Percentiles rank a stretch among this genome's conserved stretches.
Evolutionary conservation across 2,113 vertebrate species (phyloP).

Genomic region (Marcusenius ussheri): DNA sequence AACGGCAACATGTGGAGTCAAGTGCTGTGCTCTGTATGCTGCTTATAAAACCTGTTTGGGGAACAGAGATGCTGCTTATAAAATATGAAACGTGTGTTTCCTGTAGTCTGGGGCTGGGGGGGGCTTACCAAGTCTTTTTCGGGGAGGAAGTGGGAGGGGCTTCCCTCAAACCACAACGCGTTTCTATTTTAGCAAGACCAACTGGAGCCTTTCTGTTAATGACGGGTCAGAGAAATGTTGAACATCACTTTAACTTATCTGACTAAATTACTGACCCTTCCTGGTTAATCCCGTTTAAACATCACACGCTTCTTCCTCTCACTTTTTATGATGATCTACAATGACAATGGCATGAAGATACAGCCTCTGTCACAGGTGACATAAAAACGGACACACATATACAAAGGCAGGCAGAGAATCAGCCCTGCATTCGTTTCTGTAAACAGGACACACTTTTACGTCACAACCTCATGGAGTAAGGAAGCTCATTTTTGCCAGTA

Average conservation of each 20-base stretch:
- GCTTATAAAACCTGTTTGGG: not conserved
- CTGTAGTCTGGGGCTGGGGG: not conserved
- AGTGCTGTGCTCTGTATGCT: not conserved
- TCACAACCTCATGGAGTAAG: slow-evolving; percentile 25
- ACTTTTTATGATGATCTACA: not conserved
- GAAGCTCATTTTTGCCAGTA: slow-evolving; percentile 32
- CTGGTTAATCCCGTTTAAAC: not conserved
- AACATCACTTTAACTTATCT: not conserved
- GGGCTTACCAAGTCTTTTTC: not conserved
- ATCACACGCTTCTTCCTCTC: not conserved
- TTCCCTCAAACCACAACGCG: not conserved
- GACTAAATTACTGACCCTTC: not conserved
- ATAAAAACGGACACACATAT: not conserved
- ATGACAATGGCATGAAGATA: not conserved
- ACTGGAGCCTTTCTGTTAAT: not conserved
- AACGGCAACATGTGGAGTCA: too few relatives aligned
- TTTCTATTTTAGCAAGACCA: not conserved
- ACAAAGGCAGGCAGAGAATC: slow-evolving; percentile 46
- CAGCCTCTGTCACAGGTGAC: not conserved
- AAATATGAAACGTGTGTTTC: not conserved
- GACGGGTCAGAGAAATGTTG: not conserved
- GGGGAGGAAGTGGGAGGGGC: not conserved
- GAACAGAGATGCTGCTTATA: not conserved
- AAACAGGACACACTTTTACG: slow-evolving; percentile 37
- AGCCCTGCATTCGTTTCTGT: slow-evolving; percentile 47